Evolutionary conservation across 2,888 invertebrate genomes (phyloP).

Genomic region (Leucophenga montana): DNA sequence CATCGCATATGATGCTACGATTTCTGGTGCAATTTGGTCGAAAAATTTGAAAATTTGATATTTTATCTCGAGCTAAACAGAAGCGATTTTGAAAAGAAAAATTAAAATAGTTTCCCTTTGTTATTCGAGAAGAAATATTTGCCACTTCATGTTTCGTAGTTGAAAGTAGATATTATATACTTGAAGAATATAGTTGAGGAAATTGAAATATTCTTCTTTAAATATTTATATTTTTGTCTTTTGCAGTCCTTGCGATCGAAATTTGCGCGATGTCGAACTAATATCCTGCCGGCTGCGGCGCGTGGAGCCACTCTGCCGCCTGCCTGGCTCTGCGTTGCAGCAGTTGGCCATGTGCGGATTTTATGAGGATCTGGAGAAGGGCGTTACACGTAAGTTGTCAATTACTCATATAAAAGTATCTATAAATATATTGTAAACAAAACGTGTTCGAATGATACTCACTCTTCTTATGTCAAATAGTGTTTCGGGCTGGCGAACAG

Average conservation of each 20-base stretch:
- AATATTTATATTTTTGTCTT: neutral
- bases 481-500: constrained; percentile 84
- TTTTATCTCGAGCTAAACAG: neutral
- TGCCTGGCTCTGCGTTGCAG: constrained; percentile 81
- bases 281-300: constrained; percentile 80
- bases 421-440: neutral
- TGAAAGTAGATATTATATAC: no score
- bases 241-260: constrained; percentile 82
- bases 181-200: no score
- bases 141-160: neutral
- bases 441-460: no score
- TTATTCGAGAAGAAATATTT: neutral
- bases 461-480: constrained; percentile 70
- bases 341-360: constrained; percentile 84
- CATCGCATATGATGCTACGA: no score
- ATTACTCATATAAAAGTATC: constrained; percentile 12
- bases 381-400: constrained; percentile 81
- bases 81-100: neutral
- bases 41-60: no score
- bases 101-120: neutral
- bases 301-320: constrained; percentile 78
- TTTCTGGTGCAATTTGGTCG: no score
- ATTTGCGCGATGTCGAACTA: constrained; percentile 81
- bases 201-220: no score
- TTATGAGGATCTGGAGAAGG: constrained; percentile 85